Conservation (phyloP, 2,888 invertebrate genomes). For the Leptinotarsa rubiginosa region DNA sequence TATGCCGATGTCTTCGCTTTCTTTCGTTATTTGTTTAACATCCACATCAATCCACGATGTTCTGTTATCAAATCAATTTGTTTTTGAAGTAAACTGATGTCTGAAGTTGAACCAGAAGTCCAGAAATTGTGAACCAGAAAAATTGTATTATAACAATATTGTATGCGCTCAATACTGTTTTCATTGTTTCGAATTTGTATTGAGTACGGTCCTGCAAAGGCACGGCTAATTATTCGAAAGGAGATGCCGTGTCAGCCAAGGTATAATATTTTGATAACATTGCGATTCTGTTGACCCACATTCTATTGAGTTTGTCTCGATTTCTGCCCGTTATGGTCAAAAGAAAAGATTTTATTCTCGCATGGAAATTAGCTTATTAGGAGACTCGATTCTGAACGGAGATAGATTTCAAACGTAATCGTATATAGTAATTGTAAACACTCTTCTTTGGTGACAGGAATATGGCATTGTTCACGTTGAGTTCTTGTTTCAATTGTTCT, state of each 20-base stretch:
- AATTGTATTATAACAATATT: too few relatives aligned
- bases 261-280: constrained; percentile 49
- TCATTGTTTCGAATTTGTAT: too few relatives aligned
- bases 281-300: constrained; percentile 52
- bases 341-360: constrained; percentile 52
- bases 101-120: too few relatives aligned
- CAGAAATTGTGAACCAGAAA: too few relatives aligned
- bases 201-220: constrained; percentile 11
- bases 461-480: background rate
- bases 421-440: background rate
- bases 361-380: constrained; percentile 51
- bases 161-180: too few relatives aligned
- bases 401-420: background rate
- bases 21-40: too few relatives aligned
- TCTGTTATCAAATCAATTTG: too few relatives aligned
- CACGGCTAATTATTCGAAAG: constrained; percentile 31
- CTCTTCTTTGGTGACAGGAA: constrained; percentile 9
- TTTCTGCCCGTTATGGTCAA: constrained; percentile 51
- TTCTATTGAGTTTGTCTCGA: constrained; percentile 45
- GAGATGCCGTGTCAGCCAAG: constrained; percentile 24
- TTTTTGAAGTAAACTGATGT: too few relatives aligned
- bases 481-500: background rate
- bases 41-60: too few relatives aligned
- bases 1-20: too few relatives aligned
- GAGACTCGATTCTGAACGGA: constrained; percentile 18